Conservation (phyloP, 2,888 invertebrate species). For the Standfussiana lucernea region DNA sequence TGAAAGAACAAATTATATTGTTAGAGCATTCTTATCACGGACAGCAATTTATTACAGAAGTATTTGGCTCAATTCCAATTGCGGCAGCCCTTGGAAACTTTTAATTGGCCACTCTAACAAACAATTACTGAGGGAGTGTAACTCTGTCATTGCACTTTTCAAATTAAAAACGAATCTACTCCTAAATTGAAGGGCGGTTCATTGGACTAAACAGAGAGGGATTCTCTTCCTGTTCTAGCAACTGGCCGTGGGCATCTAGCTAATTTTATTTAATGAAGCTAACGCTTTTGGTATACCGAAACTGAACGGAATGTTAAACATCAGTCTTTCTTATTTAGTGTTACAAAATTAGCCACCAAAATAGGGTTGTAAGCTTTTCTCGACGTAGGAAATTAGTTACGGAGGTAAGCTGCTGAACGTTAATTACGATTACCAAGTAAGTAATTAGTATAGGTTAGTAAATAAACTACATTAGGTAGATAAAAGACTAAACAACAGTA, state of each 20-base stretch:
- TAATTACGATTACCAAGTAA: constrained; percentile 11
- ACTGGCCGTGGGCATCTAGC: constrained; percentile 1
- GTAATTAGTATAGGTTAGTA: not conserved
- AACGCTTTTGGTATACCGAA: constrained; percentile 33
- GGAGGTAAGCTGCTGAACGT: constrained; percentile 19
- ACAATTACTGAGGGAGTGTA: constrained; percentile 68
- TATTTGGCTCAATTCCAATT: constrained; percentile 78
- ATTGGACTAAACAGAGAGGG: not conserved
- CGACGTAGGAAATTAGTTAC: not conserved
- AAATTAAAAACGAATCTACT: constrained; percentile 43
- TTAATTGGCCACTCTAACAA: constrained; percentile 78
- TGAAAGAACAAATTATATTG: constrained; percentile 69
- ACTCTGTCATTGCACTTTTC: constrained; percentile 67
- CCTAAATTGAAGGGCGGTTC: constrained; percentile 19
- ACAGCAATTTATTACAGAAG: constrained; percentile 73
- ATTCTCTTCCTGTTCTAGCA: no score
- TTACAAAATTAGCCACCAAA: constrained; percentile 13
- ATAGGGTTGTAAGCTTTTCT: constrained; percentile 1
- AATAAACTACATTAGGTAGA: not conserved
- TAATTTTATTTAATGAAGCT: constrained; percentile 30
- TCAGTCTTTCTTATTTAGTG: constrained; percentile 8
- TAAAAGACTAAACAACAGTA: not conserved
- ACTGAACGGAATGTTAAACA: constrained; percentile 20
- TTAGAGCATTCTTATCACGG: constrained; percentile 73
- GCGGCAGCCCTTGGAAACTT: constrained; percentile 77